Conservation (phyloP, 2,113 vertebrate genomes). For the Ascaphus truei region DNA sequence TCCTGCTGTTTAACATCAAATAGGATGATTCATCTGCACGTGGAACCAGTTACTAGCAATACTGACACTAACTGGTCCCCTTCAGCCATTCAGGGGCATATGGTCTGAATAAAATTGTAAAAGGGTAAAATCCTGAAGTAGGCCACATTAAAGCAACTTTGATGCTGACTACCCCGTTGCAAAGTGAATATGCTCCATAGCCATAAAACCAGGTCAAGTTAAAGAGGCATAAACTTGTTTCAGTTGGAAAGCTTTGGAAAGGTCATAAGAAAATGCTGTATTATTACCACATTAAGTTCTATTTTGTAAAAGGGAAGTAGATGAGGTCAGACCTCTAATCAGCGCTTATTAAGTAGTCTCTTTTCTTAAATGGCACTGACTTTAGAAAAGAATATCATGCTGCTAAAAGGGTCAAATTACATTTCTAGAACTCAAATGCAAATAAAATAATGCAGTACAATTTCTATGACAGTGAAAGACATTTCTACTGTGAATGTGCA, state of each 20-base stretch:
- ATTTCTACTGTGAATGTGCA: background rate
- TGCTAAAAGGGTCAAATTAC: slow-evolving; percentile 14
- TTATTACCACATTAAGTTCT: slow-evolving; percentile 26
- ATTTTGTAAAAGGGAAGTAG: slow-evolving; percentile 21
- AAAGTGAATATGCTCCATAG: slow-evolving; percentile 1
- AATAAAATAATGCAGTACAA: slow-evolving; percentile 9
- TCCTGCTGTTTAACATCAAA: background rate
- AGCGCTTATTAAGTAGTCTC: slow-evolving; percentile 21
- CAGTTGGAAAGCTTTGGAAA: slow-evolving; percentile 22
- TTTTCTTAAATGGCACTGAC: slow-evolving; percentile 17
- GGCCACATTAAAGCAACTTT: background rate
- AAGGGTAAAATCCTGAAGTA: background rate
- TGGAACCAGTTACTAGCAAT: background rate
- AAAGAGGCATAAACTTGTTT: slow-evolving; percentile 13
- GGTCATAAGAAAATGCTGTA: slow-evolving; percentile 10
- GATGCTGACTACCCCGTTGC: slow-evolving; percentile 2
- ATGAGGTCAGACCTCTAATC: slow-evolving; percentile 26
- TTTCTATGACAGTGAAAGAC: background rate
- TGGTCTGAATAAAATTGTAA: no score
- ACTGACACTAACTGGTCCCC: background rate
- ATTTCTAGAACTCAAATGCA: slow-evolving; percentile 1
- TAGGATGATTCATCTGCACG: background rate
- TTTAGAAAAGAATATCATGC: slow-evolving; percentile 3
- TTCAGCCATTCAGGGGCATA: background rate
- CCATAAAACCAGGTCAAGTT: slow-evolving; percentile 23